Evolutionary conservation across 1,140 invertebrate species (phyloP), one percentile per base, ranked within the genome.

Genomic region (Hypsibius dujardini): DNA sequence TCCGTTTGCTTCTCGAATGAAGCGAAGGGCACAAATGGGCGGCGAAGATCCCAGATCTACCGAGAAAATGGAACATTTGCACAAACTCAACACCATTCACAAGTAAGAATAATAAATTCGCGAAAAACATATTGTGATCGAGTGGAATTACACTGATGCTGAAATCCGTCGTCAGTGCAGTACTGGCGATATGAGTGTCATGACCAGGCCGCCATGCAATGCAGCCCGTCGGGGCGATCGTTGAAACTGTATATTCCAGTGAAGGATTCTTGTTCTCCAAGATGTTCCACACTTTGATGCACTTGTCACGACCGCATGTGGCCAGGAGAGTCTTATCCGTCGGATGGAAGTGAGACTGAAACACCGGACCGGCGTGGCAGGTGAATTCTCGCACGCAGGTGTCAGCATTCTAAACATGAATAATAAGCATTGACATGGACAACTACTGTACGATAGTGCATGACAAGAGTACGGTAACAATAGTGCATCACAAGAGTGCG

Each of bases 261-360:
- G 85, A 85, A 1, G 89, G 87, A 77, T 88, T 88, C 0, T 42
- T 71, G 56, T 85, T 84, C 7, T 67, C 62, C 42, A 3, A 42
- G 67, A 91, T 83, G 79, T 93, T 90, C 90, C 90, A 94, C 70
- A 93, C 82, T 83, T 95, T 96, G 69, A 96, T 95, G 47, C 89
- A 90, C 81, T 91, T 94, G 79, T 97, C 93, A 70, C 94, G 80
- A 70, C 92, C 94, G 15, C 90, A 93, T 28, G 93, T 96, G 46
- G 92, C 93, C 1, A 98, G 81, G 87, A 89, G 91, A 50, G 77
- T 77, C 72, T 85, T 85, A 40, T 84, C 82, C 46, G 47, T 71
- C 1, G 93, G 91, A 83, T 98, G 94, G 92, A 93, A 98, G 80
- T 97, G 92, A 77, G 92, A 90, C 28, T 90, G 88, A 81, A 96